Evolutionary conservation across 2,888 invertebrate species (phyloP), one percentile per base, ranked within the genome.

Genomic region (Synergus laeviventris): DNA sequence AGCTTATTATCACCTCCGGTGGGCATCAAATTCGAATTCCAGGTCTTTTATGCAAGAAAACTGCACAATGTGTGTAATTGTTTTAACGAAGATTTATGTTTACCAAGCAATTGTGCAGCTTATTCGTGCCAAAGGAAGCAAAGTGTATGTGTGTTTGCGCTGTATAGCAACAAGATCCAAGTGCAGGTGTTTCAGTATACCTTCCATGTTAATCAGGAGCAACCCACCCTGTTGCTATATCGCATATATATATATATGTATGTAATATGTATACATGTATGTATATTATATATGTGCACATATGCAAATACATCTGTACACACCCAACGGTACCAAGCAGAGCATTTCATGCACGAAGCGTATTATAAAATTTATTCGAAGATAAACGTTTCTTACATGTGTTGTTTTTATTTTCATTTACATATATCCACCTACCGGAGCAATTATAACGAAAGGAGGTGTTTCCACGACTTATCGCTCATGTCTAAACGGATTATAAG

Each of bases 191-290:
- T 87, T 87, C 86, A 84, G 84, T 82, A 45, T 66, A 84, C 82
- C 86, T 86, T 86, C 84, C 86, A 87, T 88, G 89, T 89, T 89
- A 89, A 90, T 90, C 89, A 85, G 85, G 79, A 82, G 81, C 81
- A 81, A 84, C 81, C 85, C 83, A 80, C 79, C 84, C 81, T 79
- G 82, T 81, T 79, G 78, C 78, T 74, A 74, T 77, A 73, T 80
- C 70, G 73, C 79, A 75, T 74, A 77, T 82, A 83, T 31, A 5
- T 31, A 31, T 31, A 31, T 31, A 31, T 31, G 7, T 5, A 31
- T 31, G 4, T n/a, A n/a, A 31, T 2, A 31, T 31, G 31, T 31
- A 31, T 31, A 31, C 7, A 31, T 31, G 0, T 5, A 31, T 31
- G 7, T 31, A 31, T 31, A 31, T 31, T 7, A 31, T 31, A 31